Evolutionary conservation across 2,888 invertebrate species (phyloP).

Genomic region (Agrilus cyanescens): DNA sequence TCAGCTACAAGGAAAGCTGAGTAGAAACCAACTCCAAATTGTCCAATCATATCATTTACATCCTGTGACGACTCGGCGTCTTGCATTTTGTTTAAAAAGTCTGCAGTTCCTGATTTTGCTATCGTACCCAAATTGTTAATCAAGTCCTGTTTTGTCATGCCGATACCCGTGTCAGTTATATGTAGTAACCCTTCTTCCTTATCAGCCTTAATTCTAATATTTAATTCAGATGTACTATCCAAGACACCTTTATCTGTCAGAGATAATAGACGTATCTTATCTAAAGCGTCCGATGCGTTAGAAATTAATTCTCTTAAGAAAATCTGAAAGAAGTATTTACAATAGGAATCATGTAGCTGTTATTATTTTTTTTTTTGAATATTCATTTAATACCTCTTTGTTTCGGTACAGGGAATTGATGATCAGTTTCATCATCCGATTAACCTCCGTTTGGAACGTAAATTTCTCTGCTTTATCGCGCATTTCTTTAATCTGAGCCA

Average conservation of each 20-base stretch:
- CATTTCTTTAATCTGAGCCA: constrained; percentile 85
- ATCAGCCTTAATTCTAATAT: constrained; percentile 86
- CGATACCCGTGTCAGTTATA: constrained; percentile 93
- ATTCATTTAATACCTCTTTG: constrained; percentile 62
- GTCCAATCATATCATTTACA: constrained; percentile 95
- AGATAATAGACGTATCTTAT: constrained; percentile 91
- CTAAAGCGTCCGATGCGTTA: constrained; percentile 97
- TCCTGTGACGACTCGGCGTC: constrained; percentile 54
- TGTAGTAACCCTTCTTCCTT: constrained; percentile 84
- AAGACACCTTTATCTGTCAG: constrained; percentile 77
- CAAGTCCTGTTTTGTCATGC: constrained; percentile 92
- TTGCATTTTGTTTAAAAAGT: constrained; percentile 87
- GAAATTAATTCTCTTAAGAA: constrained; percentile 97
- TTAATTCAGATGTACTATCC: constrained; percentile 66
- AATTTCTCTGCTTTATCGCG: constrained; percentile 79
- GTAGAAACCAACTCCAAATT: constrained; percentile 99
- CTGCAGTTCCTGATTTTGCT: constrained; percentile 94
- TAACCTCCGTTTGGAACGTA: constrained; percentile 95
- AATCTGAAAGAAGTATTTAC: constrained; percentile 46
- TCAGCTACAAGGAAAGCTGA: constrained; percentile 95
- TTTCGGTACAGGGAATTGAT: constrained; percentile 98
- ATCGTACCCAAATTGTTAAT: constrained; percentile 96
- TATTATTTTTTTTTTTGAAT: constrained; percentile 1
- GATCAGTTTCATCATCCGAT: constrained; percentile 99
- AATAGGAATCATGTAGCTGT: not conserved